These are phyloP conservation scores for Callorhinus ursinus DNA, from an alignment of 2,113 vertebrate genomes.

Conservation along the genomic window DNA sequence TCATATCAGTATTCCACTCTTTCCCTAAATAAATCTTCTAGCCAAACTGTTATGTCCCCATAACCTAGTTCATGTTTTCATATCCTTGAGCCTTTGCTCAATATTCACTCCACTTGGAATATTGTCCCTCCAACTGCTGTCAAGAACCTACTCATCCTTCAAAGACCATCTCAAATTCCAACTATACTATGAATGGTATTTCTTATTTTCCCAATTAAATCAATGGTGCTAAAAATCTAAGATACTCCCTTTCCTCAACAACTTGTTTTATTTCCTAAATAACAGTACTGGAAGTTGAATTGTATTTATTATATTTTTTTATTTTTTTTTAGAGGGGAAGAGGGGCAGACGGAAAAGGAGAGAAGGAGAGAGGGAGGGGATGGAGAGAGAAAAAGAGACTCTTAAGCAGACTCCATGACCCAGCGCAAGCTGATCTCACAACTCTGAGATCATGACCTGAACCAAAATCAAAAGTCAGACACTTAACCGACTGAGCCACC, in stretches of 20 bases:
- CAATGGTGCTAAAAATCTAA: not conserved
- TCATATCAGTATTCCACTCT: not conserved
- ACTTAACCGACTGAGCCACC: not conserved
- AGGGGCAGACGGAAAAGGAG: not conserved
- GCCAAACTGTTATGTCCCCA: not conserved
- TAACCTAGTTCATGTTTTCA: not conserved
- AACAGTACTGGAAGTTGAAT: not conserved
- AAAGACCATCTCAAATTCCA: not conserved
- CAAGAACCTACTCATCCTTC: not conserved
- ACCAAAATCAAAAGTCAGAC: not conserved
- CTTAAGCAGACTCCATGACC: not conserved
- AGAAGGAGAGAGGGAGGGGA: not conserved
- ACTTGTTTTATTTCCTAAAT: not conserved
- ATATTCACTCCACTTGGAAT: slow-evolving; percentile 1
- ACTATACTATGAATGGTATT: not conserved
- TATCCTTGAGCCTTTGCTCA: not conserved
- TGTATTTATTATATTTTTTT: not conserved
- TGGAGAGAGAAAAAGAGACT: not conserved
- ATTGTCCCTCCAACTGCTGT: not conserved
- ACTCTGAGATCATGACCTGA: not conserved
- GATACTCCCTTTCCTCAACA: not conserved
- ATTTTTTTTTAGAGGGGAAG: not conserved
- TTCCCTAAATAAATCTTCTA: not conserved
- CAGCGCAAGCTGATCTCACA: not conserved
- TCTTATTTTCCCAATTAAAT: not conserved